phyloP scores from a whole-genome alignment of 2,113 vertebrate species.

The Leptodactylus fuscus region DNA sequence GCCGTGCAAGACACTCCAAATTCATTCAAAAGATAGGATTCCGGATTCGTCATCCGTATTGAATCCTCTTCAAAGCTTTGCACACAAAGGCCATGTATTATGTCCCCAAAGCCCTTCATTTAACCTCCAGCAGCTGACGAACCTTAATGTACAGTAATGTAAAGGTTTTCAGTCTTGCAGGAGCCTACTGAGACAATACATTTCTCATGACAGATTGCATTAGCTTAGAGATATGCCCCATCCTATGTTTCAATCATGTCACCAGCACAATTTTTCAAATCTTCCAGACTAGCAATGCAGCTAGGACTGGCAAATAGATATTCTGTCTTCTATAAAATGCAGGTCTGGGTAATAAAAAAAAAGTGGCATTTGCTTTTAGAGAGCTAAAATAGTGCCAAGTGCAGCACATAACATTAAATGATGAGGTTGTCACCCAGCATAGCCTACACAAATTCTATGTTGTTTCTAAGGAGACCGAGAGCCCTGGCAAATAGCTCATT shows the following conservation, averaged over 20 bases:
- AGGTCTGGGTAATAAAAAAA: no score
- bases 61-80: background rate
- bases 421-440: no score
- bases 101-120: slow-evolving; percentile 11
- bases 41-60: background rate
- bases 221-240: background rate
- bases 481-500: no score
- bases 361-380: no score
- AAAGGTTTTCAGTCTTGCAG: slow-evolving; percentile 29
- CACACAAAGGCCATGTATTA: slow-evolving; percentile 28
- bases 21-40: background rate
- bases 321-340: no score
- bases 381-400: no score
- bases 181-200: slow-evolving; percentile 32
- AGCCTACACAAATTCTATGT: no score
- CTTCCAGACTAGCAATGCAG: background rate
- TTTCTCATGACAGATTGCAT: slow-evolving; percentile 25
- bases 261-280: background rate
- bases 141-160: slow-evolving; percentile 25
- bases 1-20: background rate
- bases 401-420: no score
- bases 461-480: no score
- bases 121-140: slow-evolving; percentile 5
- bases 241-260: background rate
- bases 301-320: background rate